phyloP scores from a whole-genome alignment of 1,140 invertebrate genomes.

The Meloidogyne hapla region DNA sequence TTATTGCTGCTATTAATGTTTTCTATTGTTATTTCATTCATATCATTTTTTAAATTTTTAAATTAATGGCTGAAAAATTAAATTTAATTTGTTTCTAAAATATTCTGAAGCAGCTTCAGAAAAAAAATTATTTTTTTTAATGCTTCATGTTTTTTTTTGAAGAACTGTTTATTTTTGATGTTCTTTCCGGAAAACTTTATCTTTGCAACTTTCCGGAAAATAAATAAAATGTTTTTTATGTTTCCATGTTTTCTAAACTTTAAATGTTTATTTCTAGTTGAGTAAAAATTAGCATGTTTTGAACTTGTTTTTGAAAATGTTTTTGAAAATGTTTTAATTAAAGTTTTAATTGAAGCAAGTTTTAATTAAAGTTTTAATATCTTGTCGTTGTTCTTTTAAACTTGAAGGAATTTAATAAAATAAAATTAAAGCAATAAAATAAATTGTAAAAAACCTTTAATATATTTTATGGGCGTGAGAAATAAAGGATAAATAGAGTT shows the following conservation, averaged over 20 bases:
- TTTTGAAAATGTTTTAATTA: neutral
- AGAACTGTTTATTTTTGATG: too few relatives aligned
- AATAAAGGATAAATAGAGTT: neutral
- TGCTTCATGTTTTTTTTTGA: too few relatives aligned
- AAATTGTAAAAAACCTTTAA: neutral
- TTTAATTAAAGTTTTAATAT: too few relatives aligned
- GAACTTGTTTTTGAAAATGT: neutral
- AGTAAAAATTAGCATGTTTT: neutral
- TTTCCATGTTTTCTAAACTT: too few relatives aligned
- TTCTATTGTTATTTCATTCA: constrained; percentile 10
- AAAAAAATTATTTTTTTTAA: too few relatives aligned
- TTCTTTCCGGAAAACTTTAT: neutral
- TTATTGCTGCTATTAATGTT: neutral
- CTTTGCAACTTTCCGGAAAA: too few relatives aligned
- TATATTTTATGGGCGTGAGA: neutral
- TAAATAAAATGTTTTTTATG: too few relatives aligned
- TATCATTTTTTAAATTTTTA: neutral
- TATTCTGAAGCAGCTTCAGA: neutral
- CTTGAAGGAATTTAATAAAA: neutral
- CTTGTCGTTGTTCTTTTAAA: too few relatives aligned
- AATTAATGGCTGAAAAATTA: neutral
- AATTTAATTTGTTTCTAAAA: neutral
- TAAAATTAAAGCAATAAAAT: neutral
- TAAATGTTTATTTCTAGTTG: too few relatives aligned
- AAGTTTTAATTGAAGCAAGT: neutral